These are phyloP conservation scores for Morelia viridis DNA, from an alignment of 2,797 vertebrate genomes.

Conservation along the genomic window DNA sequence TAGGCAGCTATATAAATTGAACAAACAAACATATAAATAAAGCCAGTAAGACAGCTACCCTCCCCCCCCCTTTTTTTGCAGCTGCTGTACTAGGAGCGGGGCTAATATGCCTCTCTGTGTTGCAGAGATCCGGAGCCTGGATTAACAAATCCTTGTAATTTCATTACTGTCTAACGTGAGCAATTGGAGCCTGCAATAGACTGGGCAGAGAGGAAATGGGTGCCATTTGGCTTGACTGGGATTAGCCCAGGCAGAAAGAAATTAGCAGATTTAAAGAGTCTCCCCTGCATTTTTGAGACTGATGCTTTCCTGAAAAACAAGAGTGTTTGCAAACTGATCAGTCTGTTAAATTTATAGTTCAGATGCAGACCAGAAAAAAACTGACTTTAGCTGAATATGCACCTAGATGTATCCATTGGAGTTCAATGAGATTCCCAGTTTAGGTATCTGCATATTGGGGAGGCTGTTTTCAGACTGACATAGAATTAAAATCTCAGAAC, in stretches of 20 bases:
- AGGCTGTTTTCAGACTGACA: not conserved
- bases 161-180: slow-evolving; percentile 4
- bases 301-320: not conserved
- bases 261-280: not conserved
- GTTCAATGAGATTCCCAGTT: not conserved
- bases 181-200: slow-evolving; percentile 6
- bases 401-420: not conserved
- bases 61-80: slow-evolving; percentile 23
- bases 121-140: not conserved
- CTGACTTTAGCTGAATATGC: not conserved
- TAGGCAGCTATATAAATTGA: not conserved
- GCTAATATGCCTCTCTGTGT: slow-evolving; percentile 7
- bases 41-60: not conserved
- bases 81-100: slow-evolving; percentile 4
- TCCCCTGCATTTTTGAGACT: not conserved
- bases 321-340: not conserved
- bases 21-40: not conserved
- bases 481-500: not conserved
- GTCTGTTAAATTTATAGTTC: not conserved
- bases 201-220: slow-evolving; percentile 19
- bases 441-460: too few species aligned
- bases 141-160: slow-evolving; percentile 29
- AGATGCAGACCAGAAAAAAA: not conserved
- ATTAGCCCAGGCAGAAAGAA: not conserved
- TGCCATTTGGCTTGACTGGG: not conserved